These are phyloP conservation scores for Neoscelio sp. DNA, from an alignment of 2,888 invertebrate genomes.

Conservation along the genomic window DNA sequence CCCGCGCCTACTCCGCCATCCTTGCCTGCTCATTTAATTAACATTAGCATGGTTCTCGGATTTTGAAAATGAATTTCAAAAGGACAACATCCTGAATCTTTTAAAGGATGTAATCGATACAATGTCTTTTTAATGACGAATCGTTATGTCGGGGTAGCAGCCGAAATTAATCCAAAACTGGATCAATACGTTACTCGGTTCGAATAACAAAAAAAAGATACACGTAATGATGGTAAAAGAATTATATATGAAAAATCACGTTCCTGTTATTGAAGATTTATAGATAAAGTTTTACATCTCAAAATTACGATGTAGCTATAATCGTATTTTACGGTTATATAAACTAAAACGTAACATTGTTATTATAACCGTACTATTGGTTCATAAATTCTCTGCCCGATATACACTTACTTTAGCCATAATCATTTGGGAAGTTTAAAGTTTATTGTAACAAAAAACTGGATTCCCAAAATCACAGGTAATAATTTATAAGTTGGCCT, in stretches of 20 bases:
- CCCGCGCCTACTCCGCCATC: not conserved
- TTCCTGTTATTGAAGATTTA: not conserved
- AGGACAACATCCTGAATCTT: slow-evolving; percentile 1
- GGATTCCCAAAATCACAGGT: too few relatives aligned
- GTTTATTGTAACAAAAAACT: too few relatives aligned
- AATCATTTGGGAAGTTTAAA: slow-evolving; percentile 10
- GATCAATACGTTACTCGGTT: too few relatives aligned
- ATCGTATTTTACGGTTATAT: slow-evolving; percentile 12
- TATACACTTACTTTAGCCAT: slow-evolving; percentile 5
- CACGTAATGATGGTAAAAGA: slow-evolving; percentile 6
- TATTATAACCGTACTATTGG: slow-evolving; percentile 23
- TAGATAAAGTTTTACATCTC: slow-evolving; percentile 23
- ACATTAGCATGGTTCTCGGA: slow-evolving; percentile 39
- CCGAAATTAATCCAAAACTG: too few relatives aligned
- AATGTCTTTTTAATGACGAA: too few relatives aligned
- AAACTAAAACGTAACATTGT: slow-evolving; percentile 24
- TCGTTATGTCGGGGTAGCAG: too few relatives aligned
- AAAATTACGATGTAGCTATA: slow-evolving; percentile 2
- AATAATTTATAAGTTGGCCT: too few relatives aligned
- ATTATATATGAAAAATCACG: slow-evolving; percentile 22
- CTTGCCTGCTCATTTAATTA: slow-evolving; percentile 32
- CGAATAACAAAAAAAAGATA: too few relatives aligned
- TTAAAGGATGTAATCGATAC: too few relatives aligned
- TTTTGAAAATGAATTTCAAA: too few relatives aligned
- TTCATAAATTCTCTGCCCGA: slow-evolving; percentile 22